phyloP scores from a whole-genome alignment of 2,113 vertebrate genomes.

The Ibidorhyncha struthersii region DNA sequence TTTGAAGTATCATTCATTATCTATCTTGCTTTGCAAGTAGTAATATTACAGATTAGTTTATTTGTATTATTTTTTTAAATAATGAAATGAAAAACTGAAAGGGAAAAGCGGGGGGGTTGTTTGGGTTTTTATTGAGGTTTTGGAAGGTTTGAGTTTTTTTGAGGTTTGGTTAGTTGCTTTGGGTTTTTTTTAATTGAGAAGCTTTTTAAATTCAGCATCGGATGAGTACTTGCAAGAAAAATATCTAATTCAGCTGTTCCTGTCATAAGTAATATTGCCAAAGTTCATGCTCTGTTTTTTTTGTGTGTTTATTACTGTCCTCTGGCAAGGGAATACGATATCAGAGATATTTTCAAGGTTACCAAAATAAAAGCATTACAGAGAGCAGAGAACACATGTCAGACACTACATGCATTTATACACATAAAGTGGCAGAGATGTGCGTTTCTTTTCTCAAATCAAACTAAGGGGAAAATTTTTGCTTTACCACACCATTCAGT shows the following conservation, averaged over 20 bases:
- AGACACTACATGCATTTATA: neutral
- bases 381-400: neutral
- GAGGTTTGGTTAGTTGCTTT: neutral
- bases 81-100: neutral
- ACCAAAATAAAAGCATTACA: conserved; percentile 22
- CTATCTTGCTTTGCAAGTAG: neutral
- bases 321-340: neutral
- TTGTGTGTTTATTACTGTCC: neutral
- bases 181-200: neutral
- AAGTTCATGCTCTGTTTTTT: neutral
- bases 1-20: neutral
- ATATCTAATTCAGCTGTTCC: neutral
- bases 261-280: neutral
- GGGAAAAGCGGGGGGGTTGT: fast-evolving
- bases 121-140: neutral
- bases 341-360: neutral
- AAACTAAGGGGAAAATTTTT: neutral
- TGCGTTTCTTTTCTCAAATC: neutral
- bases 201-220: neutral
- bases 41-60: neutral
- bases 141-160: fast-evolving
- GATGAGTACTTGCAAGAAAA: neutral
- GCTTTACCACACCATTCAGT: neutral
- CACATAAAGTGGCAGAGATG: neutral
- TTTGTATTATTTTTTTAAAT: neutral